Evolutionary conservation across 2,797 vertebrate genomes (phyloP), one percentile per base, ranked within the genome.

Genomic region (Sylvilagus floridanus): DNA sequence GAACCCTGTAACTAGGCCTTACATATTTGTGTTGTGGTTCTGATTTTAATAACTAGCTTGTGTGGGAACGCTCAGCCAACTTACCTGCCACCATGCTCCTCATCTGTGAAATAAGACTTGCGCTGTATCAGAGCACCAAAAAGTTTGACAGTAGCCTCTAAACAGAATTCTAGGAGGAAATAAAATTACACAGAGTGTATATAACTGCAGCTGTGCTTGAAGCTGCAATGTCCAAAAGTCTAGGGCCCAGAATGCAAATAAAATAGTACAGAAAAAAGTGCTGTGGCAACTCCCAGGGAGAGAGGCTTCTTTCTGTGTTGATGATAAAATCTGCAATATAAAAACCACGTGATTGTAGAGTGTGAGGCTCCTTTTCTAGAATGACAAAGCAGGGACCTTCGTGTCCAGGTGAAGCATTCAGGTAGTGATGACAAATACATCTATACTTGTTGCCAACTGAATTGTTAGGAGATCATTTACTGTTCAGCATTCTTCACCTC

Each of bases 391-490:
- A 76, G 57, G 42, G 78, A 47, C 11, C 1, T 93, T 50, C 71
- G 30, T 24, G 50, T 32, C n/a, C 16, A 73, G 60, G 42, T 30
- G n/a, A 62, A 24, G 66, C 57, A 16, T 37, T 54, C 82, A 1
- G 35, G 7, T 3, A 22, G 17, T 9, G 22, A 77, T 54, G 65
- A 57, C 47, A 57, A 92, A 88, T 30, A 37, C 42, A 52, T 32
- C 10, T 72, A 42, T 81, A 47, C 30, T 95, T 71, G 1, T 66
- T 84, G 30, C n/a, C 78, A 62, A 54, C 12, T 63, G 78, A 88
- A 91, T 83, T 92, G 96, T 82, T 52, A 84, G n/a, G 66, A n/a
- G 7, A 35, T 71, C 47, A 50, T 84, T 94, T 94, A 66, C 32
- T 78, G 82, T 73, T 86, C 17, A 72, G 42, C 10, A 24, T 52